phyloP scores from a whole-genome alignment of 2,797 vertebrate genomes.

The Gallirallus australis region DNA sequence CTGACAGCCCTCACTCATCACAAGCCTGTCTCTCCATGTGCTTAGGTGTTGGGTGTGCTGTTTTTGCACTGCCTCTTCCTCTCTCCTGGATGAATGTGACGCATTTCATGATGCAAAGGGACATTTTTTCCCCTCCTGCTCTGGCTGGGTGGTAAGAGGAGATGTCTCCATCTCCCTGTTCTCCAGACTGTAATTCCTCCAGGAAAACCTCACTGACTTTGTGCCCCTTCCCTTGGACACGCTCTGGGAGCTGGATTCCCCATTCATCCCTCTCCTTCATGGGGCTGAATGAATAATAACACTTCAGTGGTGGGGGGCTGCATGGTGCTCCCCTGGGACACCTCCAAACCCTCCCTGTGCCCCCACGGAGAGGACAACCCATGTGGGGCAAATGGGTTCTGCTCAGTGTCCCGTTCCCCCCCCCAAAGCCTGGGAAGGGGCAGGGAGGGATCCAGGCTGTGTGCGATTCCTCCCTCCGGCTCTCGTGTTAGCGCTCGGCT shows the following conservation, averaged over 20 bases:
- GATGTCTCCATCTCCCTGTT: neutral
- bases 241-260: neutral
- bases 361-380: neutral
- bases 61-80: neutral
- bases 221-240: neutral
- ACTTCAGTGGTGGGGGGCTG: neutral
- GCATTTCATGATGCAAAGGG: neutral
- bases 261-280: fast-evolving
- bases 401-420: fast-evolving
- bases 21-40: neutral
- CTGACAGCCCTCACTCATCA: neutral
- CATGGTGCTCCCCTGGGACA: neutral
- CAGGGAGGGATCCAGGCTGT: neutral
- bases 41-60: neutral
- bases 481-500: fast-evolving
- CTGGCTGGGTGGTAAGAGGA: too few relatives aligned
- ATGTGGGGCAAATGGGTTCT: fast-evolving
- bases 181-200: neutral
- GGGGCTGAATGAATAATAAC: neutral
- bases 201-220: neutral
- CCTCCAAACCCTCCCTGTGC: neutral
- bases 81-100: neutral
- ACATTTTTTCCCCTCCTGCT: fast-evolving
- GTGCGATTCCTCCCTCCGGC: neutral
- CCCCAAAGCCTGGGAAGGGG: neutral